Evolutionary conservation across 2,888 invertebrate genomes (phyloP).

Genomic region (Strigamia transsilvanica): DNA sequence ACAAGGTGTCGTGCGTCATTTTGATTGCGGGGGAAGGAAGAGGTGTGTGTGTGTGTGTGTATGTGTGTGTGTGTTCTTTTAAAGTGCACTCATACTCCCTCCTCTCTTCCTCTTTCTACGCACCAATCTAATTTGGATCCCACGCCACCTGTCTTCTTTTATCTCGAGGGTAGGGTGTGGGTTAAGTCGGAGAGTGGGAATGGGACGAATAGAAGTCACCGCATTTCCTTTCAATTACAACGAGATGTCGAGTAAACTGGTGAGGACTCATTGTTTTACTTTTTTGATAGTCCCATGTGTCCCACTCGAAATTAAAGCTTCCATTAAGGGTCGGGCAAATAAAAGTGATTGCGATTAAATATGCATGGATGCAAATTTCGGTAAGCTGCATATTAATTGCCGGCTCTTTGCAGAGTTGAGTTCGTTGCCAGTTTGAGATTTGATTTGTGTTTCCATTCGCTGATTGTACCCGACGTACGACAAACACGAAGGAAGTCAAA

Average conservation of each 20-base stretch:
- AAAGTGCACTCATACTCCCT: constrained; percentile 2
- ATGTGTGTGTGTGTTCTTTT: constrained; percentile 10
- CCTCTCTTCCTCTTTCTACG: not conserved
- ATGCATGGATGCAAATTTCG: constrained; percentile 20
- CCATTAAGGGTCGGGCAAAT: constrained; percentile 26
- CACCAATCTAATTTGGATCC: constrained; percentile 30
- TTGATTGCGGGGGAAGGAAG: constrained; percentile 41
- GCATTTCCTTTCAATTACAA: constrained; percentile 26
- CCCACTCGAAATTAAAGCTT: constrained; percentile 11
- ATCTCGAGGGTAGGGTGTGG: not conserved
- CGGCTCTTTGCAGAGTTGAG: not conserved
- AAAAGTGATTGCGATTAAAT: constrained; percentile 5
- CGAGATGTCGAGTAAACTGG: constrained; percentile 16
- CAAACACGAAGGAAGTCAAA: constrained; percentile 2
- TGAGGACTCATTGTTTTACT: constrained; percentile 26
- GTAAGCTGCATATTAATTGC: not conserved
- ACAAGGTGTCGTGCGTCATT: constrained; percentile 45
- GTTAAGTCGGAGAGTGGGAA: not conserved
- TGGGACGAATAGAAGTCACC: constrained; percentile 16
- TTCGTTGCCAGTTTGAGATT: not conserved
- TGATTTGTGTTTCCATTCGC: not conserved
- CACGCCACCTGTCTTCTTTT: constrained; percentile 30
- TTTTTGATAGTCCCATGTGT: constrained; percentile 18
- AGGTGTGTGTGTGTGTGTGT: constrained; percentile 8
- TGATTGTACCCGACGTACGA: constrained; percentile 15